phyloP scores from a whole-genome alignment of 2,113 vertebrate genomes.

The Scalopus aquaticus region DNA sequence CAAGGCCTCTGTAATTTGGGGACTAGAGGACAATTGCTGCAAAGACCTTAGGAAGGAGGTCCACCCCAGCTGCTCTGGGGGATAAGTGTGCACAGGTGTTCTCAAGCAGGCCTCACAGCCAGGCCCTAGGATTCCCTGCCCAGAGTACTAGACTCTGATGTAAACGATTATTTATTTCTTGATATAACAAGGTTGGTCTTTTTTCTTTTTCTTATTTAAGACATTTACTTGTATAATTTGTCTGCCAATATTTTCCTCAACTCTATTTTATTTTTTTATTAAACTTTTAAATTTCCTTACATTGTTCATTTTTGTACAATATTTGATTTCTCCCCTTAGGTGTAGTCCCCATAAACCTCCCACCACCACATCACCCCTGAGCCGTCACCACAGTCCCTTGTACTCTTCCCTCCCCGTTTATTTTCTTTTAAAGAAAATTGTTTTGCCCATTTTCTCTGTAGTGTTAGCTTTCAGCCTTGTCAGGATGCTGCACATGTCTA shows the following conservation, averaged over 20 bases:
- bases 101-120: background rate
- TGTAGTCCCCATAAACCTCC: background rate
- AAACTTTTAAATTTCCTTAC: too few relatives aligned
- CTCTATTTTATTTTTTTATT: too few relatives aligned
- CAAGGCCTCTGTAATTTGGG: background rate
- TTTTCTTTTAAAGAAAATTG: conserved; percentile 18
- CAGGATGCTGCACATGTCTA: background rate
- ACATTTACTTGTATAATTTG: too few relatives aligned
- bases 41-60: background rate
- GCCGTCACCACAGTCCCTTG: too few relatives aligned
- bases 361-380: too few relatives aligned
- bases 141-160: background rate
- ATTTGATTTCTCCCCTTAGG: background rate
- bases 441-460: conserved; percentile 23
- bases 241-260: too few relatives aligned
- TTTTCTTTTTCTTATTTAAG: background rate
- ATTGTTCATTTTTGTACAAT: too few relatives aligned
- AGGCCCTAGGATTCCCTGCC: background rate
- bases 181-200: background rate
- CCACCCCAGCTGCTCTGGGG: background rate
- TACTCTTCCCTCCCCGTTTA: too few relatives aligned
- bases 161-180: background rate
- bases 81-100: background rate
- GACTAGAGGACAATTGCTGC: background rate
- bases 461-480: background rate